Percentiles rank a stretch among this genome's conserved stretches.
Evolutionary conservation across 2,888 invertebrate species (phyloP).

Genomic region (Apamea sordens): DNA sequence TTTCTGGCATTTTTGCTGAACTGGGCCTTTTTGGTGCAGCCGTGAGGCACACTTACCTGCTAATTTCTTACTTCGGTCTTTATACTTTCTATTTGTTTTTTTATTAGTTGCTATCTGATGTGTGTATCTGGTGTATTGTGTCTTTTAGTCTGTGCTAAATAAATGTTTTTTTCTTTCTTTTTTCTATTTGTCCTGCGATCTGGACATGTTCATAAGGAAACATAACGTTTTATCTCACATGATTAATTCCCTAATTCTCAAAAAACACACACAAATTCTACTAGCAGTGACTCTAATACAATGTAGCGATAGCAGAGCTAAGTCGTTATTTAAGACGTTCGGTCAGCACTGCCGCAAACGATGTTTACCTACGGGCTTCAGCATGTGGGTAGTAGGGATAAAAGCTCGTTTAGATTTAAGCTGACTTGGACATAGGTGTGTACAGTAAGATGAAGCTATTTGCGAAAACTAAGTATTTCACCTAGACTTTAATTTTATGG

Average conservation of each 20-base stretch:
- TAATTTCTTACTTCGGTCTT: too few relatives aligned
- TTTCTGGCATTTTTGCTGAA: too few relatives aligned
- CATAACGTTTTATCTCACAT: not conserved
- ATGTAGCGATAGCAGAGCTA: constrained; percentile 4
- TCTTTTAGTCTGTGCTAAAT: too few relatives aligned
- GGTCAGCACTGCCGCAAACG: constrained; percentile 33
- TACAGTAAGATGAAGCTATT: not conserved
- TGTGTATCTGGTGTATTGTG: too few relatives aligned
- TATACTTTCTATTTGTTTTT: too few relatives aligned
- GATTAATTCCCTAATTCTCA: not conserved
- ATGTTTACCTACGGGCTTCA: constrained; percentile 24
- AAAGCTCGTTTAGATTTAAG: constrained; percentile 24
- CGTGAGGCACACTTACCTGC: too few relatives aligned
- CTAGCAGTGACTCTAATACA: not conserved
- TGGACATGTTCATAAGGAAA: not conserved
- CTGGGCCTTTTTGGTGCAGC: too few relatives aligned
- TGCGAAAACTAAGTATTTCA: not conserved
- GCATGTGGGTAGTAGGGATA: constrained; percentile 4
- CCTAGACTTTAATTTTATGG: not conserved
- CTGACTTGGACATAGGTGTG: constrained; percentile 9
- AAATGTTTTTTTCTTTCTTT: too few relatives aligned
- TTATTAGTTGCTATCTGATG: too few relatives aligned
- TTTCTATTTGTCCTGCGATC: too few relatives aligned
- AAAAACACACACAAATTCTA: not conserved
- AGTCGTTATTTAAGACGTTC: constrained; percentile 26